Base-by-base conservation (phyloP, 2,113 vertebrate genomes). In the Ascaphus truei region DNA sequence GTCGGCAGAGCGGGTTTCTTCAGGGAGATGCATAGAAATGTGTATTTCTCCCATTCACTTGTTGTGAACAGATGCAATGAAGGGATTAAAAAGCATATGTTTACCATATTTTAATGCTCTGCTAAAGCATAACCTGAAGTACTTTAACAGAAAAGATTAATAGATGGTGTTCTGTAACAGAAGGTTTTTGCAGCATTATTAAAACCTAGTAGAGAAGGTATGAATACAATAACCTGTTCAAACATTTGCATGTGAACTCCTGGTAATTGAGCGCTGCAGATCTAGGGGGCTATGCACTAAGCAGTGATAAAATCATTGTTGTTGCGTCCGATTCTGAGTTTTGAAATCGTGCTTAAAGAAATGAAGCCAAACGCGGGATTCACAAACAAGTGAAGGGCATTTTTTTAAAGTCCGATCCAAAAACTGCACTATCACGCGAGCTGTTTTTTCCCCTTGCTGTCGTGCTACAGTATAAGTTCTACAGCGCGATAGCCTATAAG, bases 91-190 rank as follows among this genome's bases (percentile, higher is more conserved):
- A 61, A 47, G 61, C 56, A 71, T 52, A 71, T 71, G 67, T 71
- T 71, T 52, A 30, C 67, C 57, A 61, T 52, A 71, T 71, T 71
- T 52, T 52, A 61, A 71, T 71, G 67, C 67, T 61, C 67, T 41
- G 57, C 47, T 61, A 61, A 71, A 71, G 56, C 66, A 71, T 52
- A 51, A 71, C 60, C 60, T 61, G 51, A 60, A 71, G 61, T 71
- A 71, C 52, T 60, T 39, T 71, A n/a, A 25, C 67, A 61, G 67
- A 15, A 52, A 48, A 52, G 57, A 71, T 61, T 50, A 71, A 61
- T 61, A 69, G 56, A 51, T 52, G 52, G n/a, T 2, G 12, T 6
- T 39, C 8, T 11, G 16, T 22, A 12, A 20, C 7, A 13, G 23
- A 52, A 51, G 26, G 27, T 47, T 29, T 10, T 55, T 48, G 13